Percentiles rank a stretch among this genome's conserved stretches.
These are phyloP conservation scores for Notechis scutatus DNA, from an alignment of 2,113 vertebrate genomes.

Conservation along the genomic window DNA sequence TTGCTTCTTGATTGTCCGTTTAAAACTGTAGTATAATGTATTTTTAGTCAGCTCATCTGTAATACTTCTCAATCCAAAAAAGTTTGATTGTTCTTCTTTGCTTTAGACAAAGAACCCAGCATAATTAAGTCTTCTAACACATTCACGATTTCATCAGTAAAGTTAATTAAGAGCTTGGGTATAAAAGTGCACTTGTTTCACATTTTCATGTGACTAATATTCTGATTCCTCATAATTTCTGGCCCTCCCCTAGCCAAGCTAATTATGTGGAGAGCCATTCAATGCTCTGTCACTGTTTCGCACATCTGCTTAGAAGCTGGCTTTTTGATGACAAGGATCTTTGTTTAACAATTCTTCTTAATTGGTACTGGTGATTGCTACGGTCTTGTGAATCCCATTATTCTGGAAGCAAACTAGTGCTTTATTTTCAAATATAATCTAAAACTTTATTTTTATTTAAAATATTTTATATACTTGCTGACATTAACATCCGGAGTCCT, in stretches of 20 bases:
- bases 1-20: neutral
- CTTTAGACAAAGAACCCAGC: neutral
- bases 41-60: neutral
- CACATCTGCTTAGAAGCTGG: neutral
- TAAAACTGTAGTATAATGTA: neutral
- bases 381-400: constrained; percentile 17
- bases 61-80: neutral
- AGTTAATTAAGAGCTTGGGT: constrained; percentile 27
- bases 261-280: constrained; percentile 19
- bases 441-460: neutral
- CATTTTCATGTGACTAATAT: constrained; percentile 1
- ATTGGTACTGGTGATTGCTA: constrained; percentile 7
- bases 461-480: neutral
- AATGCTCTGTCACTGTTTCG: neutral
- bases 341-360: constrained; percentile 14
- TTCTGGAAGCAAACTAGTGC: neutral
- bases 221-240: constrained; percentile 8
- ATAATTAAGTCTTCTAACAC: constrained; percentile 7
- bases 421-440: neutral
- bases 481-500: neutral
- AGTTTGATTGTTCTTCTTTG: neutral
- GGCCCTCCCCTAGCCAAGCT: neutral
- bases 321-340: constrained; percentile 9
- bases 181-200: constrained; percentile 19
- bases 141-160: constrained; percentile 10